Evolutionary conservation across 2,113 vertebrate species (phyloP).

Genomic region (Onychostoma macrolepis): DNA sequence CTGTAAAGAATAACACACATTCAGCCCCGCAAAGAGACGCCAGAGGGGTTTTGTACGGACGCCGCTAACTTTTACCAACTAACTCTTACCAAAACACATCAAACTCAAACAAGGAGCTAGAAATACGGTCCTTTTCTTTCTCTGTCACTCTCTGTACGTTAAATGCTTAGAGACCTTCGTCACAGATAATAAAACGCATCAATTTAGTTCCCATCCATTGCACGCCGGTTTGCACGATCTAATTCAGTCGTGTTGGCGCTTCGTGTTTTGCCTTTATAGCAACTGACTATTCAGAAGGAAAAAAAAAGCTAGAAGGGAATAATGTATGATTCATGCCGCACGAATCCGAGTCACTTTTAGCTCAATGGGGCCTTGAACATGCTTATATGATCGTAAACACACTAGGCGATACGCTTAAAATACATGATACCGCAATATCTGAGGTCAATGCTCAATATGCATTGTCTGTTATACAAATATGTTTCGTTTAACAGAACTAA

Average conservation of each 20-base stretch:
- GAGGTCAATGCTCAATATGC: background rate
- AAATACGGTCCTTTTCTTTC: background rate
- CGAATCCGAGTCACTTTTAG: slow-evolving; percentile 46
- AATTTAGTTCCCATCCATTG: background rate
- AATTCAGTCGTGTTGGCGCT: background rate
- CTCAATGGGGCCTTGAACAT: slow-evolving; percentile 31
- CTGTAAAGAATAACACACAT: slow-evolving; percentile 66
- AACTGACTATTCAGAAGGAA: slow-evolving; percentile 58
- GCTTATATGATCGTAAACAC: slow-evolving; percentile 20
- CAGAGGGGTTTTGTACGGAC: background rate
- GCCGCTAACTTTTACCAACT: background rate
- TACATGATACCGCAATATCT: background rate
- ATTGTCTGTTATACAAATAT: background rate
- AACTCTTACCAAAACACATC: background rate
- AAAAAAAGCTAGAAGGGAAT: slow-evolving; percentile 58
- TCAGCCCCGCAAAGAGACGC: slow-evolving; percentile 64
- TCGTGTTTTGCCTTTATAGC: slow-evolving; percentile 30
- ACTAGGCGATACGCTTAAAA: background rate
- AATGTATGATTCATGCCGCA: slow-evolving; percentile 48
- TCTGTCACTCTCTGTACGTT: background rate
- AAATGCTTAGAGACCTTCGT: background rate
- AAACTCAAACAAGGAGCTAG: background rate
- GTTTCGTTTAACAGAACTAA: background rate
- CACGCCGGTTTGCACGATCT: background rate
- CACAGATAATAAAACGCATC: background rate